Percentiles rank a stretch among this genome's conserved stretches.
Evolutionary conservation across 2,888 invertebrate genomes (phyloP).

Genomic region (Thalpophila matura): DNA sequence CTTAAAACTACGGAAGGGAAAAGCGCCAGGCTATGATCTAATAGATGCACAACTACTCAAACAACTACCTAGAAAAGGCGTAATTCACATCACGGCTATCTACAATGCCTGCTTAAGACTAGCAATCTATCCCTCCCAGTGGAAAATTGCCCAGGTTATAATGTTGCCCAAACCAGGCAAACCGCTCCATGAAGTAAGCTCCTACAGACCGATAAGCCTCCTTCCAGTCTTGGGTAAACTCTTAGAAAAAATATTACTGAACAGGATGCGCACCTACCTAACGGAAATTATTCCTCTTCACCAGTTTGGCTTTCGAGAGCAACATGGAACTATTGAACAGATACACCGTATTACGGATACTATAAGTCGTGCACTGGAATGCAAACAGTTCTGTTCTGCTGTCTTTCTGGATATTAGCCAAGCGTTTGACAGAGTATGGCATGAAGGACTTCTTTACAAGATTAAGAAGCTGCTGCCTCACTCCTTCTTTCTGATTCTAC

Average conservation of each 20-base stretch:
- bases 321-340: too few species aligned
- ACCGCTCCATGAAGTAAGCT: too few species aligned
- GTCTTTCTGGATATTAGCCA: neutral
- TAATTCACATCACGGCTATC: neutral
- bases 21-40: neutral
- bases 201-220: too few species aligned
- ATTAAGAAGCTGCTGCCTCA: neutral
- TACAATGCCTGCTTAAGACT: neutral
- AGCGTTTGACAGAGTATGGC: conserved; percentile 1
- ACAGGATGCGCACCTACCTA: too few species aligned
- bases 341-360: too few species aligned
- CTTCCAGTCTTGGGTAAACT: too few species aligned
- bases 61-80: neutral
- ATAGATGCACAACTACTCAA: neutral
- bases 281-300: too few species aligned
- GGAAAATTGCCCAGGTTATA: too few species aligned
- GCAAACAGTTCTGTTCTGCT: too few species aligned
- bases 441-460: neutral
- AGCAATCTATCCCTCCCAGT: neutral
- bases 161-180: too few species aligned
- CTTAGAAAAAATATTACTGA: too few species aligned
- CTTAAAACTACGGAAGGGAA: neutral
- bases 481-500: neutral
- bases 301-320: neutral
- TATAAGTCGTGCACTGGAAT: too few species aligned